These are phyloP conservation scores for Lasioglossum oenotherae DNA, from an alignment of 2,888 invertebrate species.

Conservation along the genomic window DNA sequence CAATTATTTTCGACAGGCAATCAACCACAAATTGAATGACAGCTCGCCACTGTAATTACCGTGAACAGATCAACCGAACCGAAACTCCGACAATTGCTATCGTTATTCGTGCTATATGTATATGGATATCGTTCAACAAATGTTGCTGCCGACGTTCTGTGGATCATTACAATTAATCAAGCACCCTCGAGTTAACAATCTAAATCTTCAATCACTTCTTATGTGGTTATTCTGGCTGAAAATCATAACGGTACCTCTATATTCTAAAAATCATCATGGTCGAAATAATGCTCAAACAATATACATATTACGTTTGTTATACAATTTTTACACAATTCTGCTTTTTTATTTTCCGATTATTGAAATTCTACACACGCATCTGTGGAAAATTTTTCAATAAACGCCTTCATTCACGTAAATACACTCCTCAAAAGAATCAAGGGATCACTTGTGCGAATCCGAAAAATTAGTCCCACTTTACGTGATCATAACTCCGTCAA, in stretches of 20 bases:
- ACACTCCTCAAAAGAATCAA: too few species aligned
- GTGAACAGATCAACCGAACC: background rate
- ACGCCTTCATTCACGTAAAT: too few species aligned
- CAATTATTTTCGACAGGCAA: constrained; percentile 44
- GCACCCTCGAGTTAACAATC: background rate
- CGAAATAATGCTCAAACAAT: too few species aligned
- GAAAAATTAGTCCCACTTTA: too few species aligned
- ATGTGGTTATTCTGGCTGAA: background rate
- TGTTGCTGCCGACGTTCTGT: background rate
- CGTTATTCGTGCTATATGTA: constrained; percentile 11
- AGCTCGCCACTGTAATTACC: constrained; percentile 45
- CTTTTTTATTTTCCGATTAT: background rate
- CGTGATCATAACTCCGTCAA: too few species aligned
- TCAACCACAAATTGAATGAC: constrained; percentile 35
- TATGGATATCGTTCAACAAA: background rate
- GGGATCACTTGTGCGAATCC: too few species aligned
- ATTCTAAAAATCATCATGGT: background rate
- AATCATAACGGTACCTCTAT: background rate
- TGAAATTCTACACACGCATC: background rate
- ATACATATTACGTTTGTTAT: background rate
- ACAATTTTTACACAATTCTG: too few species aligned
- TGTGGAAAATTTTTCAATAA: too few species aligned
- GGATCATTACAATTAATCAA: background rate
- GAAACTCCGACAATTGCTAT: constrained; percentile 18
- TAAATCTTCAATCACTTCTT: background rate